Base-by-base conservation (phyloP, 2,888 invertebrate genomes). In the Melolontha melolontha region DNA sequence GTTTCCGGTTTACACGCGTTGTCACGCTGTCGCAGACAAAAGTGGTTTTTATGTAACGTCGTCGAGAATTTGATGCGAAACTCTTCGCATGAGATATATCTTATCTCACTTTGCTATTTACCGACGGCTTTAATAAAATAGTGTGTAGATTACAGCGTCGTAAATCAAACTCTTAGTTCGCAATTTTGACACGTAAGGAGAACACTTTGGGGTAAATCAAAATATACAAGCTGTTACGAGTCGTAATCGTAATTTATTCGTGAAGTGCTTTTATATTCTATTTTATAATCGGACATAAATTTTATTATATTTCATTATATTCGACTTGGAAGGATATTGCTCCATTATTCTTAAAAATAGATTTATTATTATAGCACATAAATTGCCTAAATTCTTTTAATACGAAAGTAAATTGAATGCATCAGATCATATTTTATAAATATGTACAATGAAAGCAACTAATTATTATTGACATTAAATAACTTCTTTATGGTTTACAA, bases 101-200 rank as follows among this genome's bases (percentile, higher is more conserved):
- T 47, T 34, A 47, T 62, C 47, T 47, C 10, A 29, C 29, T n/a
- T 11, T 7, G 14, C 29, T 62, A 29, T n/a, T 29, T 49, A 34
- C 47, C 16, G 39, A 47, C 47, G 17, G 42, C 4, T 49, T 49
- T 47, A 62, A 34, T 62, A 47, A 62, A 62, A 62, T 62, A 34
- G 39, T 62, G 44, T 47, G 29, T 12, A 44, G 27, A 59, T 59
- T 29, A 29, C 42, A 1, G 12, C 11, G 40, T 47, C 14, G 29
- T 59, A 59, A 59, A 59, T 59, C 16, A 44, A 59, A 47, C 12
- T 47, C 47, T 47, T 34, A 10, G 12, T 44, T 17, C 49, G 49
- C 49, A 49, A 49, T 17, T 49, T 49, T 49, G 22, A 49, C 22
- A 49, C 22, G 17, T 49, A 5, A 34, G 2, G 34, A 1, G 34